These are phyloP conservation scores for Reinhardtius hippoglossoides DNA, from an alignment of 2,113 vertebrate species.

Conservation along the genomic window DNA sequence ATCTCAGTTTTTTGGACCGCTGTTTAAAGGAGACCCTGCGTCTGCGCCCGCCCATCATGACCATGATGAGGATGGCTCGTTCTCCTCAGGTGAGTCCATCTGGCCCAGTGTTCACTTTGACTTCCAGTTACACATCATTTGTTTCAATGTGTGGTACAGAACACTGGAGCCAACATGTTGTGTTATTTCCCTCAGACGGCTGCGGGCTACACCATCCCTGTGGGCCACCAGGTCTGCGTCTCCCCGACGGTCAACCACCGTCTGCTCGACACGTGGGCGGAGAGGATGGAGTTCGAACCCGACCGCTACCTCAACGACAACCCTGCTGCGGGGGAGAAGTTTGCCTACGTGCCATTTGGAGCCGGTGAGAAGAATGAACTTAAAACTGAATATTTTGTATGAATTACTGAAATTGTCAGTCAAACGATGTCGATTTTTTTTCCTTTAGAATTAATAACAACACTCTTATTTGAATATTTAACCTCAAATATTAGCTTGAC, in stretches of 20 bases:
- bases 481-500: no score
- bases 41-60: conserved; percentile 97
- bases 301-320: conserved; percentile 92
- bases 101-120: neutral
- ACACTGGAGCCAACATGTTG: neutral
- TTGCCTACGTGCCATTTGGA: conserved; percentile 94
- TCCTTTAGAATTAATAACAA: no score
- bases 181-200: conserved; percentile 79
- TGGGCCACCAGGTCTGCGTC: conserved; percentile 96
- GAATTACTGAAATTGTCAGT: no score
- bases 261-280: conserved; percentile 88
- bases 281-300: conserved; percentile 88
- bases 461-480: no score
- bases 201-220: conserved; percentile 91
- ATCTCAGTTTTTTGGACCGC: conserved; percentile 90
- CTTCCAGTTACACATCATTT: neutral
- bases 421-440: no score
- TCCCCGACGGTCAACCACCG: conserved; percentile 97
- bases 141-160: no score
- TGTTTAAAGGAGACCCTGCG: conserved; percentile 96
- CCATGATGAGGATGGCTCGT: conserved; percentile 97
- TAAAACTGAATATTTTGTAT: neutral
- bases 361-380: conserved; percentile 85
- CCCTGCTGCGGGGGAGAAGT: conserved; percentile 90
- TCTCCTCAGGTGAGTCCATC: conserved; percentile 86